Conservation (phyloP, 2,888 invertebrate genomes). For the Eupithecia subfuscata region DNA sequence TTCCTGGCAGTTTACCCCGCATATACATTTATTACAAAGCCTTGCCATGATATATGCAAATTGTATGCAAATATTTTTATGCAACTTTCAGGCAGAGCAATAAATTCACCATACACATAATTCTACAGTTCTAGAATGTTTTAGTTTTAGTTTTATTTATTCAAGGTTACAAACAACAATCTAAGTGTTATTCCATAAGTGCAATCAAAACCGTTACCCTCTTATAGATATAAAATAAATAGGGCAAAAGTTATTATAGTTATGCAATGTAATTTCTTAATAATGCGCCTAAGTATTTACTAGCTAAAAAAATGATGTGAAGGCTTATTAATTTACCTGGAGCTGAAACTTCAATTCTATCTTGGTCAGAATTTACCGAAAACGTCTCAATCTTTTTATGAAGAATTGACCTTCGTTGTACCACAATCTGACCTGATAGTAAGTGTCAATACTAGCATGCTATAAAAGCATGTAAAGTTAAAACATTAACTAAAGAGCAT, state of each 20-base stretch:
- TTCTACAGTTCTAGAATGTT: neutral
- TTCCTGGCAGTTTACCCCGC: neutral
- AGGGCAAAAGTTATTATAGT: no score
- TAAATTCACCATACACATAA: neutral
- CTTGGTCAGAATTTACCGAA: neutral
- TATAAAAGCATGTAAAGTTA: conserved; percentile 4
- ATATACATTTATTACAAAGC: neutral
- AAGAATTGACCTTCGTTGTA: neutral
- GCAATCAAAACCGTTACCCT: no score
- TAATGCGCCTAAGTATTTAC: neutral
- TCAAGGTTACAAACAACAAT: no score
- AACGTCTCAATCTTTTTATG: neutral
- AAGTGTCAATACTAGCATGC: neutral
- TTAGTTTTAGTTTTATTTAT: no score
- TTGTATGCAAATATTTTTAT: neutral
- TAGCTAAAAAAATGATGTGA: neutral
- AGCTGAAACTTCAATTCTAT: neutral
- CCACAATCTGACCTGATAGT: neutral
- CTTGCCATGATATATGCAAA: neutral
- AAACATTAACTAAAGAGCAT: neutral
- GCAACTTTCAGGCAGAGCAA: neutral
- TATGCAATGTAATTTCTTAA: neutral
- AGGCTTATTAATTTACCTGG: neutral
- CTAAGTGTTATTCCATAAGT: no score
- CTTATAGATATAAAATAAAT: no score